These are phyloP conservation scores for Heliothis virescens DNA, from an alignment of 1,140 invertebrate species.

Conservation along the genomic window DNA sequence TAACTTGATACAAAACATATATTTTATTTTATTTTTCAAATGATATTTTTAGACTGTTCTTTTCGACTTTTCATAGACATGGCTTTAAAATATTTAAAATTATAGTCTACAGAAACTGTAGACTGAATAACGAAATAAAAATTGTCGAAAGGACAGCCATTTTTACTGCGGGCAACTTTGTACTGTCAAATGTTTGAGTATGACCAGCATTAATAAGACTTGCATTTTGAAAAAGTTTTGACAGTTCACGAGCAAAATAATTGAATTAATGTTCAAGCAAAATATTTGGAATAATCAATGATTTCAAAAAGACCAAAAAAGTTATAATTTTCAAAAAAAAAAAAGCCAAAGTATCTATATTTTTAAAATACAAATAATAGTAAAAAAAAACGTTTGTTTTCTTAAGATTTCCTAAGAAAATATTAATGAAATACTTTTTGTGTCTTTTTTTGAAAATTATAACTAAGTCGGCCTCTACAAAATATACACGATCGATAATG, in stretches of 20 bases:
- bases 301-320: not conserved
- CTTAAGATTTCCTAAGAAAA: not conserved
- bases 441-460: constrained; percentile 25
- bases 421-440: not conserved
- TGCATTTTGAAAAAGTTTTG: too few species aligned
- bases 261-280: constrained; percentile 5
- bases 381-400: not conserved
- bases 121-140: too few species aligned
- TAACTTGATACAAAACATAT: too few species aligned
- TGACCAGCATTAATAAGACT: constrained; percentile 3
- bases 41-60: too few species aligned
- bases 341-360: not conserved
- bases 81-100: too few species aligned
- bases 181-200: not conserved
- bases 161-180: not conserved
- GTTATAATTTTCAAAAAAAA: constrained; percentile 5
- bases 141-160: not conserved
- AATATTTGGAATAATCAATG: constrained; percentile 4
- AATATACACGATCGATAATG: constrained; percentile 35
- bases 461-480: not conserved
- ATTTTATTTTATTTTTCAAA: too few species aligned
- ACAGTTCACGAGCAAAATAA: too few species aligned
- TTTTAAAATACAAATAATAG: not conserved
- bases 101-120: too few species aligned
- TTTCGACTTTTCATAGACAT: too few species aligned